phyloP scores from a whole-genome alignment of 2,888 invertebrate species.

The Meta bourneti region DNA sequence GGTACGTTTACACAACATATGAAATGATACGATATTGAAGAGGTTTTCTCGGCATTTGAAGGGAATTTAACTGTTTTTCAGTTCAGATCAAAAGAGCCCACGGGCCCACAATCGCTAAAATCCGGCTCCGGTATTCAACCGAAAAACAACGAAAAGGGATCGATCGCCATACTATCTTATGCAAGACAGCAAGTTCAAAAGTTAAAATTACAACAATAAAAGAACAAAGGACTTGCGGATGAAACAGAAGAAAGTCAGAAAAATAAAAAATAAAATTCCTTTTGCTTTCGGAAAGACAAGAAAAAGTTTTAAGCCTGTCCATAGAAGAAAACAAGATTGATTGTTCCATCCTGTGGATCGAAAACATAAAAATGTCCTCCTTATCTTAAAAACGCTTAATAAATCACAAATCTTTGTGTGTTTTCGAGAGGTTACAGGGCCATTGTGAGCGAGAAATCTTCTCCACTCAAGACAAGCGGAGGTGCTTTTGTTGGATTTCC shows the following conservation, averaged over 20 bases:
- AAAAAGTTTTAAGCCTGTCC: constrained; percentile 11
- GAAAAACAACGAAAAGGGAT: background rate
- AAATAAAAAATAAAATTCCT: background rate
- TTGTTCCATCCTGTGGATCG: constrained; percentile 45
- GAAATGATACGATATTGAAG: too few species aligned
- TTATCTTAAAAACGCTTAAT: constrained; percentile 61
- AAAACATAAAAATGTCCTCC: constrained; percentile 52
- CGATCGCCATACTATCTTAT: background rate
- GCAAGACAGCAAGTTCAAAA: background rate
- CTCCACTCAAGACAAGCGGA: background rate
- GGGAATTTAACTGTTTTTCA: too few species aligned
- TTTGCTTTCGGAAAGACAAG: background rate
- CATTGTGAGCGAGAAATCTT: constrained; percentile 14
- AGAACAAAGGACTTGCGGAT: constrained; percentile 3
- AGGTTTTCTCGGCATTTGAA: too few species aligned
- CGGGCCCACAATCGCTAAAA: background rate
- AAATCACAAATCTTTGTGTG: constrained; percentile 62
- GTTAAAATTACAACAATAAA: background rate
- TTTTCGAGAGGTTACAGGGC: constrained; percentile 48
- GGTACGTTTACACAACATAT: too few species aligned
- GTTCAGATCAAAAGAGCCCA: too few species aligned
- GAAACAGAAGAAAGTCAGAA: background rate
- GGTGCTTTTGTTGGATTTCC: background rate
- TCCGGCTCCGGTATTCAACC: background rate
- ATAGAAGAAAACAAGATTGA: constrained; percentile 42